These are phyloP conservation scores for Caenorhabditis sinica DNA, from an alignment of 2,888 invertebrate genomes.

Conservation along the genomic window DNA sequence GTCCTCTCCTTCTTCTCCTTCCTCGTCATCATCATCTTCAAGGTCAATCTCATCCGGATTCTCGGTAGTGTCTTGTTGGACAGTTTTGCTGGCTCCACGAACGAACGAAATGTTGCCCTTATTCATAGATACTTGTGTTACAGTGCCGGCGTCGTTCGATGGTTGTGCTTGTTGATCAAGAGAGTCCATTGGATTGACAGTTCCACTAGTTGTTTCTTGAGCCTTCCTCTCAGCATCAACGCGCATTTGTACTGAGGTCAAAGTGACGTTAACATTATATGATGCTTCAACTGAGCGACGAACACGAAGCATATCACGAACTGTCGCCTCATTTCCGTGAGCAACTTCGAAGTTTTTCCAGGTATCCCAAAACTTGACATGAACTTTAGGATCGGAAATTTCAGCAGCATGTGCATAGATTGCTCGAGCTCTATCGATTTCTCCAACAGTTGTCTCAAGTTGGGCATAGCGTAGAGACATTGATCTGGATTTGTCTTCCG, in stretches of 20 bases:
- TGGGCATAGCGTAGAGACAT: slow-evolving; percentile 98
- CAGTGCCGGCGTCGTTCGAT: slow-evolving; percentile 42
- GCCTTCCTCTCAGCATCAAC: slow-evolving; percentile 84
- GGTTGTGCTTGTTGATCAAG: slow-evolving; percentile 48
- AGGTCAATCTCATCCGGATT: slow-evolving; percentile 85
- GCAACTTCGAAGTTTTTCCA: slow-evolving; percentile 99
- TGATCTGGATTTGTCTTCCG: slow-evolving; percentile 93
- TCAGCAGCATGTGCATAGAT: slow-evolving; percentile 99
- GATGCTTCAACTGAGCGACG: slow-evolving; percentile 91
- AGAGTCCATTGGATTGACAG: slow-evolving; percentile 57
- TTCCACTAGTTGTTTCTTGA: slow-evolving; percentile 57
- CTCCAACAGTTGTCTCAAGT: slow-evolving; percentile 97
- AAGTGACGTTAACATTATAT: slow-evolving; percentile 98
- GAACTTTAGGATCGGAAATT: slow-evolving; percentile 96
- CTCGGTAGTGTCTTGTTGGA: slow-evolving; percentile 79
- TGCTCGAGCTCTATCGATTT: slow-evolving; percentile 97
- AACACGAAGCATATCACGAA: slow-evolving; percentile 88
- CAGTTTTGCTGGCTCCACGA: slow-evolving; percentile 86
- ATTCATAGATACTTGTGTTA: slow-evolving; percentile 54
- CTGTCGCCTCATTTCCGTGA: slow-evolving; percentile 99
- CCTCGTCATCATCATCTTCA: slow-evolving; percentile 83
- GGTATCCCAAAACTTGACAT: slow-evolving; percentile 96
- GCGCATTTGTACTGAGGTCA: slow-evolving; percentile 98
- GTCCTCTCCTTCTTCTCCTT: slow-evolving; percentile 82
- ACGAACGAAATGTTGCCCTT: slow-evolving; percentile 86